A percentile compares a stretch with the other conserved stretches of the same genome.
These are phyloP conservation scores for Panthera tigris DNA, from an alignment of 2,113 vertebrate species.

Conservation along the genomic window DNA sequence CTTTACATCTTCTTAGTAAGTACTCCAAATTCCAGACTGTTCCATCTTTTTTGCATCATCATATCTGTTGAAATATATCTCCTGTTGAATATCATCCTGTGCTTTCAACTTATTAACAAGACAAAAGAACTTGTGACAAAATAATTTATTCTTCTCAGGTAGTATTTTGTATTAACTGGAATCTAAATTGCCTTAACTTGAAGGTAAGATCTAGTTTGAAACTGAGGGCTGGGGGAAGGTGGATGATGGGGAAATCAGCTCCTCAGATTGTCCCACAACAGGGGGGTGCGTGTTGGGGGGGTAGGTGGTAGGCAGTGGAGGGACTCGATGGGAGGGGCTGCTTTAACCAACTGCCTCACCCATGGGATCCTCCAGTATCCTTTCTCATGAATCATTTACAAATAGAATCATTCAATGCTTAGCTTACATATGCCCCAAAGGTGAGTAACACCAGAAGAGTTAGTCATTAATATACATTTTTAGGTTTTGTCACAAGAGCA, in stretches of 20 bases:
- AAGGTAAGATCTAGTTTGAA: conserved; percentile 4
- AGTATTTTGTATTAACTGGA: conserved; percentile 13
- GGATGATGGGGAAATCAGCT: not conserved
- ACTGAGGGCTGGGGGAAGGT: not conserved
- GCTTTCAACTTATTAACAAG: conserved; percentile 42
- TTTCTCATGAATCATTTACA: conserved; percentile 50
- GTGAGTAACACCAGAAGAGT: conserved; percentile 61
- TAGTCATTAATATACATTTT: conserved; percentile 58
- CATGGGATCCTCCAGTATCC: conserved; percentile 32
- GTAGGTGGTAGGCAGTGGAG: not conserved
- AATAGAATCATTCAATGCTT: conserved; percentile 64
- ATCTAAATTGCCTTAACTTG: not conserved
- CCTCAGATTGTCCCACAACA: not conserved
- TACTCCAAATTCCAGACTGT: not conserved
- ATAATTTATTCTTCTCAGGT: not conserved
- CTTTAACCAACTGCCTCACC: not conserved
- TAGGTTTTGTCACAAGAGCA: conserved; percentile 60
- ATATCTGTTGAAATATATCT: conserved; percentile 26
- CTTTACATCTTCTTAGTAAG: not conserved
- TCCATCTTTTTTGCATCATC: not conserved
- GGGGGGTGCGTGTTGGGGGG: not conserved
- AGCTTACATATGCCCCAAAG: conserved; percentile 61
- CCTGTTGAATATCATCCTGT: not conserved
- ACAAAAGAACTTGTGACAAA: conserved; percentile 18
- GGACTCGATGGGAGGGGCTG: not conserved